phyloP scores from a whole-genome alignment of 2,888 invertebrate species.

The Cremastinae sp. region DNA sequence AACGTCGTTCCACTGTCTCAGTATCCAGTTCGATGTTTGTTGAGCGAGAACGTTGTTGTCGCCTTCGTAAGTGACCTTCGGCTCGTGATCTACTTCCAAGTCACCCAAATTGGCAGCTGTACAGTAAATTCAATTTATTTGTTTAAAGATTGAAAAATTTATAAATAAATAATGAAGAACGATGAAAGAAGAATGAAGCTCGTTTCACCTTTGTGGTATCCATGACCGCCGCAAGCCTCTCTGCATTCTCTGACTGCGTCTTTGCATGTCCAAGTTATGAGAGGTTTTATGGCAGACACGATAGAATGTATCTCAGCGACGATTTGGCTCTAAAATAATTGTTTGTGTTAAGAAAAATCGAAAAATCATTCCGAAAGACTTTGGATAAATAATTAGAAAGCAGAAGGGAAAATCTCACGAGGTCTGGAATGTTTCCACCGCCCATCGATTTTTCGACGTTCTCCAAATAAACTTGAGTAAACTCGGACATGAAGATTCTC shows the following conservation, averaged over 20 bases:
- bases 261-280: constrained; percentile 89
- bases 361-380: background rate
- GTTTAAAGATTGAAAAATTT: background rate
- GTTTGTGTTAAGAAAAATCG: background rate
- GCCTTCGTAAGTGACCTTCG: constrained; percentile 95
- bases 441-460: constrained; percentile 85
- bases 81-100: constrained; percentile 92
- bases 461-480: constrained; percentile 85
- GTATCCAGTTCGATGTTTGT: constrained; percentile 93
- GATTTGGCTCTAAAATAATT: constrained; percentile 82
- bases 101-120: constrained; percentile 91
- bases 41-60: constrained; percentile 96
- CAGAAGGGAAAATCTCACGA: constrained; percentile 67
- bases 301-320: constrained; percentile 88
- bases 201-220: constrained; percentile 85
- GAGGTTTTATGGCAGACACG: constrained; percentile 86
- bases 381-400: constrained; percentile 8
- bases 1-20: constrained; percentile 84
- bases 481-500: constrained; percentile 85
- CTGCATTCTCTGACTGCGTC: constrained; percentile 90
- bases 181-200: background rate
- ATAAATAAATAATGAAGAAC: background rate
- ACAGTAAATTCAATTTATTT: background rate
- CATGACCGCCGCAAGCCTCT: constrained; percentile 95
- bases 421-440: constrained; percentile 73